phyloP scores from a whole-genome alignment of 2,113 vertebrate species.

The Rhadina sibilatrix region DNA sequence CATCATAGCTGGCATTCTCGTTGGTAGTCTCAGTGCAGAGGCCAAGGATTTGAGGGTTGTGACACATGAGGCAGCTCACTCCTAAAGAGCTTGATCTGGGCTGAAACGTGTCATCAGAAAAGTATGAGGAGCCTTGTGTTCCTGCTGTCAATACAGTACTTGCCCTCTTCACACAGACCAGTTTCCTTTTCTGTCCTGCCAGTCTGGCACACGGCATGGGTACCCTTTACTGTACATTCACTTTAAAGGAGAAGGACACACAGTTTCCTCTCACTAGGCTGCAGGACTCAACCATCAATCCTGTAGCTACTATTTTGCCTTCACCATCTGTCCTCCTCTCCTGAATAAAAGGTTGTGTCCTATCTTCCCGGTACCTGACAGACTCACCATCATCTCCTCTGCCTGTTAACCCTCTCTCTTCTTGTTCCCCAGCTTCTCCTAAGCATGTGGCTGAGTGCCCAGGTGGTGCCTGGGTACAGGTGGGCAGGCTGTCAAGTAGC shows the following conservation, averaged over 20 bases:
- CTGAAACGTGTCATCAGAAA: slow-evolving; percentile 64
- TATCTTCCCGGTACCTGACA: neutral
- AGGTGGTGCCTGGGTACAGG: neutral
- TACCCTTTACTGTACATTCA: slow-evolving; percentile 45
- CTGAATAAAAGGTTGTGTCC: neutral
- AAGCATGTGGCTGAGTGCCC: neutral
- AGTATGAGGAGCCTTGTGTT: slow-evolving; percentile 61
- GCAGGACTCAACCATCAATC: neutral
- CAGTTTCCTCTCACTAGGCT: neutral
- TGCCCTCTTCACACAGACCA: neutral
- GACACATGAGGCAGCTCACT: slow-evolving; percentile 63
- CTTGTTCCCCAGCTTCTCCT: neutral
- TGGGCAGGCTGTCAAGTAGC: neutral
- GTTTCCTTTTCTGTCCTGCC: slow-evolving; percentile 62
- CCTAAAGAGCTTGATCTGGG: slow-evolving; percentile 60
- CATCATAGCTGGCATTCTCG: slow-evolving; percentile 66
- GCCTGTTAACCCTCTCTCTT: neutral
- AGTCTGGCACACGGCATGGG: neutral
- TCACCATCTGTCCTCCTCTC: neutral
- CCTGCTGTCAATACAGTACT: slow-evolving; percentile 48
- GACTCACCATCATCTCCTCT: neutral
- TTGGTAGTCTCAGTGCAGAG: slow-evolving; percentile 57
- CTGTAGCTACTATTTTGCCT: neutral
- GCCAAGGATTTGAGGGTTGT: slow-evolving; percentile 65
- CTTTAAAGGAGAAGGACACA: slow-evolving; percentile 46